Base-by-base conservation (phyloP, 1,140 invertebrate species). In the Zaprionus kolodkinae region DNA sequence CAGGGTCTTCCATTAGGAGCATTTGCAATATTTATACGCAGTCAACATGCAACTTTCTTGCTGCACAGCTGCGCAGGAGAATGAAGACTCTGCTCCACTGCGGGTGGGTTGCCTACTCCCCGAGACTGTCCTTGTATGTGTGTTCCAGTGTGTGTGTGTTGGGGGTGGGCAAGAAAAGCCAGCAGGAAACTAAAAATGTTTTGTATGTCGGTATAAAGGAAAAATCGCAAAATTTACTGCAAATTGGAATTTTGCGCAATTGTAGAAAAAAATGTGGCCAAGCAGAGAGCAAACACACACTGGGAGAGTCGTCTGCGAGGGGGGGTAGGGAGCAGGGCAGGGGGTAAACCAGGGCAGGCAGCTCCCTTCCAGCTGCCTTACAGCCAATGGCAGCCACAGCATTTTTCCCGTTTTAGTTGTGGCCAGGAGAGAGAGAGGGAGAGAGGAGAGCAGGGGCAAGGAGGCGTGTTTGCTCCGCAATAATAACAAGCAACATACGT, bases 201-300 rank as follows among this genome's bases (percentile, higher is more conserved):
- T 89, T 89, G 86, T 89, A 89, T 85, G 85, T 89, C 80, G 72
- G 85, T 89, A 89, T 89, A 85, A 85, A 90, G 82, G 86, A 90
- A 92, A 91, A 92, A 91, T 92, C 91, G 79, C 87, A 92, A 92
- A 92, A 92, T 92, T 92, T 92, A 92, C 91, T 92, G 91, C 91
- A 92, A 92, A 92, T 92, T 92, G 91, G 91, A 92, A 91, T 91
- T 91, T 91, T 91, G 90, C 90, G 89, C 89, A 91, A 91, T 91
- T 91, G 81, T 91, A 91, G 85, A 91, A 85, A 88, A 87, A 80
- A 89, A 84, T 55, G 27, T 30, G 61, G 68, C 43, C 35, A 78
- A 78, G 56, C 62, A 78, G 57, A 78, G 35, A 59, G 54, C 45
- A 50, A 3, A 30, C 27, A 30, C 27, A 30, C 27, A 30, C 25